Percentiles rank a stretch among this genome's conserved stretches.
phyloP scores from a whole-genome alignment of 2,888 invertebrate species.

The Clusia tigrina region DNA sequence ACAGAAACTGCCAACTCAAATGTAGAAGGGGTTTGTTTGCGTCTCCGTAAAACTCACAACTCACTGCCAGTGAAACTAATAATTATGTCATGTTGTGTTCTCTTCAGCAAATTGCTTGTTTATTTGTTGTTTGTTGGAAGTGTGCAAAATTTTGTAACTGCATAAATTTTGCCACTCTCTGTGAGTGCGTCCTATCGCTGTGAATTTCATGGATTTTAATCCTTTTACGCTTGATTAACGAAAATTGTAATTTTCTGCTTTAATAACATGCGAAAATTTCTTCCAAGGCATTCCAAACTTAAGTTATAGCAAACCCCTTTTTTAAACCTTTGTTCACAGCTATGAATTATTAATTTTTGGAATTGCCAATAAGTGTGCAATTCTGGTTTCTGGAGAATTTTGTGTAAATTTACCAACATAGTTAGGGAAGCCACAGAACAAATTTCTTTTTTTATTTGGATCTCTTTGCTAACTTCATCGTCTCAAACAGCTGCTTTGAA shows the following conservation, averaged over 20 bases:
- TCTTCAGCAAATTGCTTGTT: background rate
- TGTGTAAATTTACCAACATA: no score
- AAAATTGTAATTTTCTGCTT: slow-evolving; percentile 3
- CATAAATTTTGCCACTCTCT: background rate
- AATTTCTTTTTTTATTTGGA: no score
- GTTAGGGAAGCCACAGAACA: no score
- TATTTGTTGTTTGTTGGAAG: background rate
- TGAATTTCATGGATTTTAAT: slow-evolving; percentile 3
- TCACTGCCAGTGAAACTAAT: no score
- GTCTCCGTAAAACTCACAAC: no score
- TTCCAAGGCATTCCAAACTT: background rate
- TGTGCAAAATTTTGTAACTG: background rate
- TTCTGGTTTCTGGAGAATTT: no score
- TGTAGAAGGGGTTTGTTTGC: background rate
- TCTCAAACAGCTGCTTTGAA: no score
- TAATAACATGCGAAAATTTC: no score
- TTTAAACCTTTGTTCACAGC: background rate
- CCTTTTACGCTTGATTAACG: slow-evolving; percentile 5
- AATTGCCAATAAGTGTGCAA: no score
- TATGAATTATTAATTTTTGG: slow-evolving; percentile 4
- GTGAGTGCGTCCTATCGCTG: no score
- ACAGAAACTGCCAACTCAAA: background rate
- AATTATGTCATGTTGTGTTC: slow-evolving; percentile 8
- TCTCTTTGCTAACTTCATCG: no score
- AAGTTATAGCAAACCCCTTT: background rate